phyloP scores from a whole-genome alignment of 2,888 invertebrate species.

The Cerceris ruficornis region DNA sequence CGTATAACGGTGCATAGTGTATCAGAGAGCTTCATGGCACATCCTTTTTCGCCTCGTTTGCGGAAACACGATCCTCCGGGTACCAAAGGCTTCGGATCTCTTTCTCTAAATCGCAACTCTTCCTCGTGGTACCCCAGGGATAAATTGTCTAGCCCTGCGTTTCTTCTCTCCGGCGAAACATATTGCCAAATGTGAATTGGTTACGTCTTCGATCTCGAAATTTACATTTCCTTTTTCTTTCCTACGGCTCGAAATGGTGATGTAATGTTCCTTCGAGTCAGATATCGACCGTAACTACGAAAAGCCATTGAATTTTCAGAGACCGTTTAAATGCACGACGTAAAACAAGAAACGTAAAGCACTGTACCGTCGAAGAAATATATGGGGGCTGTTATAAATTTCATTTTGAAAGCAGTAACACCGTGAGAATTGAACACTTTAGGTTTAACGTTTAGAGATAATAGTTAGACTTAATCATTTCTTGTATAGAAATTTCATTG shows the following conservation, averaged over 20 bases:
- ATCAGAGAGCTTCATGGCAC: slow-evolving; percentile 17
- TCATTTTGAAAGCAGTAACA: neutral
- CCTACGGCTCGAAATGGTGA: slow-evolving; percentile 22
- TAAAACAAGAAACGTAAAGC: slow-evolving; percentile 21
- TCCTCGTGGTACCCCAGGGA: slow-evolving; percentile 57
- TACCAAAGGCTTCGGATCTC: slow-evolving; percentile 41
- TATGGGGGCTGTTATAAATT: neutral
- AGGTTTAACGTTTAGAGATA: neutral
- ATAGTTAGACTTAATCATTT: too few species aligned
- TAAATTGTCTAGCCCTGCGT: slow-evolving; percentile 58
- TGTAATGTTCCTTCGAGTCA: slow-evolving; percentile 31
- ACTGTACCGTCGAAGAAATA: neutral
- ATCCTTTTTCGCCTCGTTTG: slow-evolving; percentile 57
- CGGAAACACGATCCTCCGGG: slow-evolving; percentile 38
- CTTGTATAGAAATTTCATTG: too few species aligned
- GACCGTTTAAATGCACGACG: slow-evolving; percentile 23
- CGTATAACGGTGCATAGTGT: slow-evolving; percentile 31
- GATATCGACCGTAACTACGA: slow-evolving; percentile 33
- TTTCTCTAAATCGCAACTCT: slow-evolving; percentile 46
- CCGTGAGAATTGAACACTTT: neutral
- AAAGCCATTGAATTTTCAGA: slow-evolving; percentile 37
- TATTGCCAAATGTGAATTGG: slow-evolving; percentile 53
- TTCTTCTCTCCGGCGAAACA: slow-evolving; percentile 34
- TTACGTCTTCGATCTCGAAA: slow-evolving; percentile 48
- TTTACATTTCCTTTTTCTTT: slow-evolving; percentile 52